These are phyloP conservation scores for Heliconius cydno DNA, from an alignment of 2,888 invertebrate species.

Conservation along the genomic window DNA sequence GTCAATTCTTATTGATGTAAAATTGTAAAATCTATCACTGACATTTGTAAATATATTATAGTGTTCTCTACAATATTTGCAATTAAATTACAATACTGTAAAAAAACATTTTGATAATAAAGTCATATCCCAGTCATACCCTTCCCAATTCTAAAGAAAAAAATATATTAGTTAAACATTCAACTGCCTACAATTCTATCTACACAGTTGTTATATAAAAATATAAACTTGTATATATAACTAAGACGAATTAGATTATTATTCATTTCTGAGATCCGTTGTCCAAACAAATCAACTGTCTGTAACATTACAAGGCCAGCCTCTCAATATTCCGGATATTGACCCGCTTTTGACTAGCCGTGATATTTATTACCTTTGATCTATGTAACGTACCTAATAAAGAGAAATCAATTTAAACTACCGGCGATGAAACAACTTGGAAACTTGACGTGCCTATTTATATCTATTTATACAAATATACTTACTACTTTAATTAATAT, in stretches of 20 bases:
- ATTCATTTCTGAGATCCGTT: slow-evolving; percentile 23
- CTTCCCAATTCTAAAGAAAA: neutral
- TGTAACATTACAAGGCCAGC: slow-evolving; percentile 52
- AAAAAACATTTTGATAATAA: neutral
- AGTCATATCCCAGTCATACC: neutral
- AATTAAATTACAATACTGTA: neutral
- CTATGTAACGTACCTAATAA: slow-evolving; percentile 16
- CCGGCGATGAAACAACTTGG: slow-evolving; percentile 24
- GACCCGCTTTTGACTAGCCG: slow-evolving; percentile 44
- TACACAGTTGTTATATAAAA: slow-evolving; percentile 19
- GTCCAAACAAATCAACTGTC: slow-evolving; percentile 28
- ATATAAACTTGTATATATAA: slow-evolving; percentile 14
- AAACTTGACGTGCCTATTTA: slow-evolving; percentile 22
- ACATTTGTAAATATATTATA: too few relatives aligned
- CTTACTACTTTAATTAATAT: slow-evolving; percentile 11
- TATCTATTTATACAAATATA: slow-evolving; percentile 18
- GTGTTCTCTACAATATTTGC: too few relatives aligned
- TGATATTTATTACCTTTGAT: slow-evolving; percentile 28
- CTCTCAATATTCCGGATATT: slow-evolving; percentile 51
- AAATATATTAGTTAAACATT: neutral
- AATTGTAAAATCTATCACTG: too few relatives aligned
- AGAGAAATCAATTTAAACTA: slow-evolving; percentile 21
- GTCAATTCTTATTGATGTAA: too few relatives aligned
- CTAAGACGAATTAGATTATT: slow-evolving; percentile 26
- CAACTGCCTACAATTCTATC: neutral